Base-by-base conservation (phyloP, 2,113 vertebrate species). In the Oncorhynchus mykiss region DNA sequence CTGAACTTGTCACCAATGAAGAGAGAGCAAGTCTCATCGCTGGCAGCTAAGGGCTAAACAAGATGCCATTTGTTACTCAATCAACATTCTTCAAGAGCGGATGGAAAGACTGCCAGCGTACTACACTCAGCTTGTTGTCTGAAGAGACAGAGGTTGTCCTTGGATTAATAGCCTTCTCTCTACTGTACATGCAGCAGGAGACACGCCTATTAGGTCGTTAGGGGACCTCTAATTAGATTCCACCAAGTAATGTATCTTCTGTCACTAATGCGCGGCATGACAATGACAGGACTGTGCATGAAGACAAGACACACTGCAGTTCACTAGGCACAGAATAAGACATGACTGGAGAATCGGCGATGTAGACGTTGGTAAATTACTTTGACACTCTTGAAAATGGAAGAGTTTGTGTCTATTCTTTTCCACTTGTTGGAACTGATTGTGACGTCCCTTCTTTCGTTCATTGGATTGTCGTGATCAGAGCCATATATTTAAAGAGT, bases 41-140 rank as follows among this genome's bases (percentile, higher is more conserved):
- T 78, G 51, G 16, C 51, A 54, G 74, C 69, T 75, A 67, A 78
- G 59, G 75, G 76, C 78, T 73, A 83, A 88, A 91, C 90, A 90
- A 90, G 82, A 85, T 88, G 78, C 76, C 83, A 80, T 85, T 86
- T 91, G 90, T 92, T 89, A 67, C 81, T 87, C 72, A 90, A 92
- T 91, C 82, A 87, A 87, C 86, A 83, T 90, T 87, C 87, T 86
- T 81, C 84, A 81, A 83, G 86, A 67, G 75, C 62, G 73, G 81
- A 74, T 59, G 82, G 73, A 34, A 84, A 77, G 64, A 80, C 88
- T 85, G 85, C 86, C 82, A 81, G 59, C 24, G 65, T 71, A 72
- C 85, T 45, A 85, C 79, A 84, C 80, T 83, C 81, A 78, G 82
- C n/a, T 71, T 24, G 20, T 22, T 71, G 39, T 54, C 13, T 68